Evolutionary conservation across 2,888 invertebrate species (phyloP).

Genomic region (Drosophila meridionalis): DNA sequence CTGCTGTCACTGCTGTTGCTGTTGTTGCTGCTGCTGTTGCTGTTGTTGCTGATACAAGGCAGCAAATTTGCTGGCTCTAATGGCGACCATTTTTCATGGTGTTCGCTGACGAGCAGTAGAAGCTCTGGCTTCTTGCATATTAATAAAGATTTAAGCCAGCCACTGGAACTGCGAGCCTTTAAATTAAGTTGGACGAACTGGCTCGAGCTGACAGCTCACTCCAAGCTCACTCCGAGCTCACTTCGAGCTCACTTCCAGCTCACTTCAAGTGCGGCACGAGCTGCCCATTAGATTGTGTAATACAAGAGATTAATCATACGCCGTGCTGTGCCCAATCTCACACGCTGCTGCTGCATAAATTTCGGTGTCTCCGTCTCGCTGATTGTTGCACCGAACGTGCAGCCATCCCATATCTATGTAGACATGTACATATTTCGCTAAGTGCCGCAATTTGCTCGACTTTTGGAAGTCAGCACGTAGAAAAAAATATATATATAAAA

Average conservation of each 20-base stretch:
- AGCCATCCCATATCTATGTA: slow-evolving; percentile 40
- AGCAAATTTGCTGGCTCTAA: slow-evolving; percentile 66
- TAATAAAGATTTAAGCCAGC: slow-evolving; percentile 73
- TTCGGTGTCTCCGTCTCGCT: slow-evolving; percentile 53
- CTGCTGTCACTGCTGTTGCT: slow-evolving; percentile 2
- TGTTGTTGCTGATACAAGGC: slow-evolving; percentile 32
- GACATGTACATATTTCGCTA: slow-evolving; percentile 28
- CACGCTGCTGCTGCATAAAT: slow-evolving; percentile 44
- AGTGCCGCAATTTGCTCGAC: slow-evolving; percentile 54
- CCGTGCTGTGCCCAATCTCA: slow-evolving; percentile 37
- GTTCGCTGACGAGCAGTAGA: slow-evolving; percentile 28
- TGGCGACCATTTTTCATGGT: slow-evolving; percentile 64
- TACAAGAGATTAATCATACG: slow-evolving; percentile 77
- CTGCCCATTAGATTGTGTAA: slow-evolving; percentile 70
- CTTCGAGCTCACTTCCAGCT: slow-evolving; percentile 38
- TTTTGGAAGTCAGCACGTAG: slow-evolving; percentile 55
- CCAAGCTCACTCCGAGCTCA: slow-evolving; percentile 16
- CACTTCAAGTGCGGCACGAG: slow-evolving; percentile 66
- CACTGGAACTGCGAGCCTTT: slow-evolving; percentile 25
- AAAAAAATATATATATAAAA: slow-evolving; percentile 47
- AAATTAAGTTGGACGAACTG: slow-evolving; percentile 61
- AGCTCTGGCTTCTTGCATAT: slow-evolving; percentile 62
- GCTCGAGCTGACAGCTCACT: slow-evolving; percentile 46
- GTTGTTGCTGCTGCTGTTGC: not conserved
- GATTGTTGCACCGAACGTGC: slow-evolving; percentile 67